Conservation (phyloP, 2,113 vertebrate species). For the Eonycteris spelaea region DNA sequence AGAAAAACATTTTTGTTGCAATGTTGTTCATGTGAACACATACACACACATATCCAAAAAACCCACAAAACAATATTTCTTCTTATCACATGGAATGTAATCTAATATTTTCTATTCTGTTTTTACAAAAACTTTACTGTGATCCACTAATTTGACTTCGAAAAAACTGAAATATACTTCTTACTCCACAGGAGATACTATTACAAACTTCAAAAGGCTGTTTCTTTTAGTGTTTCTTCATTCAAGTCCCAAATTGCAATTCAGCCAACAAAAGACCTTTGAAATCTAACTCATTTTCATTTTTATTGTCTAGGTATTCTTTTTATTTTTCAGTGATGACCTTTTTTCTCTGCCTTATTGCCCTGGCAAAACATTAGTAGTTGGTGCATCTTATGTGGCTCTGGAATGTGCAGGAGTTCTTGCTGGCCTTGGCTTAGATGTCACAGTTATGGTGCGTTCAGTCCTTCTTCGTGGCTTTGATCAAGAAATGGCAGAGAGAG, state of each 20-base stretch:
- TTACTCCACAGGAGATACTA: too few species aligned
- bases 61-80: background rate
- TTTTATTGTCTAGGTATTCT: background rate
- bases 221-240: background rate
- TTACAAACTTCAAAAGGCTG: background rate
- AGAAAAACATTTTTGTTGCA: background rate
- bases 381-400: conserved; percentile 95
- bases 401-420: conserved; percentile 98
- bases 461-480: conserved; percentile 96
- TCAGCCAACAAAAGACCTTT: background rate
- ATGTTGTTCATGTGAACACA: background rate
- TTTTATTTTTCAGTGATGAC: conserved; percentile 88
- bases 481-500: conserved; percentile 94
- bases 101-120: background rate
- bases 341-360: conserved; percentile 95
- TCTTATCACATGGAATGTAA: background rate
- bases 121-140: background rate
- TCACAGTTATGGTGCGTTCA: conserved; percentile 96
- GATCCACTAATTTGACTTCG: background rate
- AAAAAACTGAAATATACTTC: background rate
- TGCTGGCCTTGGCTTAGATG: conserved; percentile 92
- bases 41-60: too few species aligned
- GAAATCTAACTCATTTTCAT: background rate
- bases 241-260: background rate
- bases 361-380: conserved; percentile 93